Conservation (phyloP, 2,113 vertebrate species). For the Ellobius talpinus region DNA sequence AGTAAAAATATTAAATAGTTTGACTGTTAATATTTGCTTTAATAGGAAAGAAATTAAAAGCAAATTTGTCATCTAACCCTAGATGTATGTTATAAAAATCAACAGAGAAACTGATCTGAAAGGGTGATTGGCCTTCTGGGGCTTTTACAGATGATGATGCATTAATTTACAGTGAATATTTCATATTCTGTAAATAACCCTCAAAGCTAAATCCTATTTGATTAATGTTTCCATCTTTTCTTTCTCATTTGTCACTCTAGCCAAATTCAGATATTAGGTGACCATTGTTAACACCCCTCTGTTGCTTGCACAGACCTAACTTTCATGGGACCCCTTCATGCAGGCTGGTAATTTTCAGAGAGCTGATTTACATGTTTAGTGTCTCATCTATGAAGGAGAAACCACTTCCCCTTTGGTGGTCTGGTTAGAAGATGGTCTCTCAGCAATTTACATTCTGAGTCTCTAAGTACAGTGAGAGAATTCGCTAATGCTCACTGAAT, state of each 20-base stretch:
- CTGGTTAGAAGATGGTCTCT: background rate
- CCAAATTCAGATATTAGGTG: background rate
- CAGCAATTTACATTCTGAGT: conserved; percentile 5
- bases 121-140: background rate
- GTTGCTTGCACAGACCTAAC: background rate
- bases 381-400: background rate
- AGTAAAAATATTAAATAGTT: background rate
- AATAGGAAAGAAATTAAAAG: conserved; percentile 30
- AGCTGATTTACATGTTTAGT: background rate
- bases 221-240: conserved; percentile 18
- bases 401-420: background rate
- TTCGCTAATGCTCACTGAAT: background rate
- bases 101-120: conserved; percentile 30
- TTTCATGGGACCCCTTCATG: background rate
- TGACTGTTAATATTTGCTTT: conserved; percentile 47
- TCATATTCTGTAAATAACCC: background rate
- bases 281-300: background rate
- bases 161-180: conserved; percentile 38
- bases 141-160: background rate
- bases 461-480: background rate
- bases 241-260: background rate
- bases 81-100: conserved; percentile 49
- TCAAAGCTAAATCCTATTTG: background rate
- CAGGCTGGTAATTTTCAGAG: background rate
- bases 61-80: background rate